Evolutionary conservation across 1,140 invertebrate species (phyloP).

Genomic region (Drosophila baimaii): DNA sequence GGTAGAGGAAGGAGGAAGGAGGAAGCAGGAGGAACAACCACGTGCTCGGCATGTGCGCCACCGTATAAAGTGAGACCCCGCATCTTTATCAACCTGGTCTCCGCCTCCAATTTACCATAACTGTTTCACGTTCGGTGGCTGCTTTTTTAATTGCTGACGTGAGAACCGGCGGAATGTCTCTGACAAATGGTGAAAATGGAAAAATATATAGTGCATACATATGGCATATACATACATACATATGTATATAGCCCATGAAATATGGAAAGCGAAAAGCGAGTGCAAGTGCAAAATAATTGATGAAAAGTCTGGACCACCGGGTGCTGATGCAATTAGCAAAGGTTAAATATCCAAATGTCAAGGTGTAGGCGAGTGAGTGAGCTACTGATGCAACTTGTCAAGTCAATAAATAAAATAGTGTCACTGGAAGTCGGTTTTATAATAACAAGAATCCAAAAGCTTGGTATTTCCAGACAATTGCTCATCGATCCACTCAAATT

Average conservation of each 20-base stretch:
- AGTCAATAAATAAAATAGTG: not conserved
- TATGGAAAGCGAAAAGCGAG: conserved; percentile 40
- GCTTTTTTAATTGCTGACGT: conserved; percentile 58
- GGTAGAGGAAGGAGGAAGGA: too few species aligned
- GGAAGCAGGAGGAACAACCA: conserved; percentile 14
- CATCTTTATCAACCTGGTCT: conserved; percentile 22
- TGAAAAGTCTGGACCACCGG: conserved; percentile 32
- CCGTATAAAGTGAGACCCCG: conserved; percentile 22
- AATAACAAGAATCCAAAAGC: conserved; percentile 8
- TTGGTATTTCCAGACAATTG: conserved; percentile 17
- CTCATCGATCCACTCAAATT: conserved; percentile 7
- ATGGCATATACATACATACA: too few species aligned
- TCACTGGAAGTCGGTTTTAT: too few species aligned
- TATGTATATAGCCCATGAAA: conserved; percentile 21
- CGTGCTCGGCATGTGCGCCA: conserved; percentile 46
- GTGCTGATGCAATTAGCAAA: conserved; percentile 31
- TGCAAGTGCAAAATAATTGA: conserved; percentile 57
- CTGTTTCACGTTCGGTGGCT: conserved; percentile 36
- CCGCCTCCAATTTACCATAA: conserved; percentile 18
- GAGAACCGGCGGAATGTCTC: conserved; percentile 37
- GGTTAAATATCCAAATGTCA: conserved; percentile 32
- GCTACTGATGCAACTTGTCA: conserved; percentile 9
- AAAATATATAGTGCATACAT: conserved; percentile 25
- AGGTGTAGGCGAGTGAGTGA: conserved; percentile 9
- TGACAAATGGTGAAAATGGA: conserved; percentile 52